Percentiles rank a stretch among this genome's conserved stretches.
phyloP scores from a whole-genome alignment of 2,888 invertebrate genomes.

The Xestobium rufovillosum region DNA sequence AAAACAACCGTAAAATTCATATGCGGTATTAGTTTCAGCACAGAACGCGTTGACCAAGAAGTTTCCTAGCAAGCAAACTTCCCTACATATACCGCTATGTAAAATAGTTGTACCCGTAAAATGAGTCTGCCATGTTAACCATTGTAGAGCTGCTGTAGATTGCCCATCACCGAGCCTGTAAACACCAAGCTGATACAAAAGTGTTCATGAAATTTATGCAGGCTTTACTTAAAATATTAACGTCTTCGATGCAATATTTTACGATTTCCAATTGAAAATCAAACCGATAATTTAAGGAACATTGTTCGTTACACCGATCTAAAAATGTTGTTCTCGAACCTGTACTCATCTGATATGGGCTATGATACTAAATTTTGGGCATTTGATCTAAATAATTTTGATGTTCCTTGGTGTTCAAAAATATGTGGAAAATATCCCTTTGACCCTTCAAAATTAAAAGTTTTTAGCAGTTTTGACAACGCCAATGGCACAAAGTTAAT shows the following conservation, averaged over 20 bases:
- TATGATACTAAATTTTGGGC: no score
- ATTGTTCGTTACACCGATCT: constrained; percentile 25
- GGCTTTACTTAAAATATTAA: constrained; percentile 13
- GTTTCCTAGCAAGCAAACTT: no score
- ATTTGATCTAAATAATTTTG: constrained; percentile 24
- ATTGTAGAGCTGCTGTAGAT: constrained; percentile 5
- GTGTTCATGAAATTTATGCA: constrained; percentile 13
- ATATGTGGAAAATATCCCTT: constrained; percentile 17
- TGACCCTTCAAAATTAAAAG: constrained; percentile 5
- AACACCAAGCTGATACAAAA: constrained; percentile 6
- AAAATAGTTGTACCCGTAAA: background rate
- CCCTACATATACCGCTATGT: constrained; percentile 9
- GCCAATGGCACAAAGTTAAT: no score
- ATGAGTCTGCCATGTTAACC: constrained; percentile 6
- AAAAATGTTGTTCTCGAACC: constrained; percentile 18
- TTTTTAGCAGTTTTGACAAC: no score
- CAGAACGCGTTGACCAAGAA: constrained; percentile 8
- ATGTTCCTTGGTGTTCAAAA: constrained; percentile 23
- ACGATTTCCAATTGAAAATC: constrained; percentile 16
- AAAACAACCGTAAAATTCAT: constrained; percentile 9
- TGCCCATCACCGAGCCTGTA: constrained; percentile 12
- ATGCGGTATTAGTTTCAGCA: constrained; percentile 8
- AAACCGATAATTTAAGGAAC: constrained; percentile 14
- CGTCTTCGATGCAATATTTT: constrained; percentile 16
- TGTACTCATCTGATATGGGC: constrained; percentile 19